Conservation (phyloP, 2,888 invertebrate species). For the Drosophila fulvimacula region DNA sequence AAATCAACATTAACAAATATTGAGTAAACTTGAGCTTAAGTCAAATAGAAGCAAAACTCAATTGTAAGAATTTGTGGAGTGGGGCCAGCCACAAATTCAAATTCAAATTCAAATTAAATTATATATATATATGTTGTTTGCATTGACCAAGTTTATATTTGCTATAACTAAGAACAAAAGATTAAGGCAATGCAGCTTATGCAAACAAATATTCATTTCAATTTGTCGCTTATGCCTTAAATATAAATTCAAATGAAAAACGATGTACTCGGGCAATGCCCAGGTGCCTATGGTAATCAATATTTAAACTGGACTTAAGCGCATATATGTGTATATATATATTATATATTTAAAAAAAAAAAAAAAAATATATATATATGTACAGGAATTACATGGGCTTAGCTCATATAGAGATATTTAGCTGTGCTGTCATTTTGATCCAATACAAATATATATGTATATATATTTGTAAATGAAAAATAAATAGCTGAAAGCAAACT, state of each 20-base stretch:
- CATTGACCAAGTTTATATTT: background rate
- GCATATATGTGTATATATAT: background rate
- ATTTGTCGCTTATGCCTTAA: background rate
- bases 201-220: background rate
- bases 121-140: background rate
- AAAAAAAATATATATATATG: background rate
- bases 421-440: conserved; percentile 25
- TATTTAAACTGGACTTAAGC: conserved; percentile 15
- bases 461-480: conserved; percentile 20
- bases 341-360: background rate
- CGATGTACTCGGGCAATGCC: conserved; percentile 5
- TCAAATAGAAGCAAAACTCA: background rate
- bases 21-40: background rate
- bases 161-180: background rate
- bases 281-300: conserved; percentile 3
- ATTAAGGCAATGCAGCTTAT: background rate
- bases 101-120: no score
- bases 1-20: background rate
- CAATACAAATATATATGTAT: conserved; percentile 19
- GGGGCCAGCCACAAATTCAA: background rate
- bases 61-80: background rate
- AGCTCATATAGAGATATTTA: conserved; percentile 14
- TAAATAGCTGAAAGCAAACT: conserved; percentile 19
- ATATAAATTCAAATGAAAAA: background rate
- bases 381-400: background rate